Evolutionary conservation across 1,140 invertebrate genomes (phyloP).

Genomic region (Scaptomyza graminum): DNA sequence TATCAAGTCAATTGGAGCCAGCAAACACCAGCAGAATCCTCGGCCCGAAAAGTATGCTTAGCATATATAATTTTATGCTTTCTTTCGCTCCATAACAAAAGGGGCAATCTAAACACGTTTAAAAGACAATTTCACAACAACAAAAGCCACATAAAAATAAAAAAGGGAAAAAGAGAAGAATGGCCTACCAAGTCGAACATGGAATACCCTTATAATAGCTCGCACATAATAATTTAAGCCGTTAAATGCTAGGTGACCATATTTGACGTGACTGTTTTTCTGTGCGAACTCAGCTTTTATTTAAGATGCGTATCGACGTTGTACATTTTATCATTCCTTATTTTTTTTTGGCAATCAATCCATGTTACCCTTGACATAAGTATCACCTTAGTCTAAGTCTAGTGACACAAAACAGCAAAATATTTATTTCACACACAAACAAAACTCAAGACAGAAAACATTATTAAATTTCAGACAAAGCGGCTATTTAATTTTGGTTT

Average conservation of each 20-base stretch:
- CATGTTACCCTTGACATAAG: not conserved
- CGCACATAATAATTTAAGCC: too few species aligned
- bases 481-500: not conserved
- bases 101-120: constrained; percentile 17
- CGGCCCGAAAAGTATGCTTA: constrained; percentile 37
- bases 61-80: constrained; percentile 77
- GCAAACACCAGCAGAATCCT: not conserved
- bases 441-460: not conserved
- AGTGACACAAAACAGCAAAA: not conserved
- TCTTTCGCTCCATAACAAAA: constrained; percentile 30
- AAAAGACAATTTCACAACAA: constrained; percentile 25
- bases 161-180: not conserved
- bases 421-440: not conserved
- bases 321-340: too few species aligned
- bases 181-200: not conserved
- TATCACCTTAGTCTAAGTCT: not conserved
- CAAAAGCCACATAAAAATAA: not conserved
- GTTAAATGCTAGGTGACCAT: too few species aligned
- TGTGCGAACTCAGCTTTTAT: too few species aligned
- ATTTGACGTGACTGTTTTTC: too few species aligned
- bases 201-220: not conserved
- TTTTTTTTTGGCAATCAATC: not conserved
- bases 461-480: not conserved
- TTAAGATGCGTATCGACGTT: not conserved
- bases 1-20: constrained; percentile 75